A percentile compares a stretch with the other conserved stretches of the same genome.
phyloP scores from a whole-genome alignment of 2,888 invertebrate genomes.

The Charanyca ferruginea region DNA sequence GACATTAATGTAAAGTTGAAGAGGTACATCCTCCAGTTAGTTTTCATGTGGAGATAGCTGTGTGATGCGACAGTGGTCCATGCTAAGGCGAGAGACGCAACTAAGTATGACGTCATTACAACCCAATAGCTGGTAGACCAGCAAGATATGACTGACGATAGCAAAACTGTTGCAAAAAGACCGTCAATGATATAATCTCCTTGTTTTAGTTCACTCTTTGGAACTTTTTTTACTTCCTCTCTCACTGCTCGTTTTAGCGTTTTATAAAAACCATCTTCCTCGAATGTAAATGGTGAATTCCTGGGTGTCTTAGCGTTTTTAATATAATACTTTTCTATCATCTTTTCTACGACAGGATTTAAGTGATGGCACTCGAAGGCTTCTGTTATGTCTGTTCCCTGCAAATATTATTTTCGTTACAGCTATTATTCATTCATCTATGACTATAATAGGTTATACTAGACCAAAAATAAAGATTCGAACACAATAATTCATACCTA shows the following conservation, averaged over 20 bases:
- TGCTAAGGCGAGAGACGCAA: slow-evolving; percentile 88
- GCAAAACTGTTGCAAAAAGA: slow-evolving; percentile 78
- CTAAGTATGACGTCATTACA: slow-evolving; percentile 70
- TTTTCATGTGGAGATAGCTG: slow-evolving; percentile 94
- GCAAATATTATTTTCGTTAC: slow-evolving; percentile 3
- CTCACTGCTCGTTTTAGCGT: slow-evolving; percentile 92
- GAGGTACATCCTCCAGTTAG: slow-evolving; percentile 95
- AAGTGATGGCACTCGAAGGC: slow-evolving; percentile 91
- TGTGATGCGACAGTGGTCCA: slow-evolving; percentile 93
- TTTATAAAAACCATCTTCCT: slow-evolving; percentile 94
- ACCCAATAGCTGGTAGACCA: slow-evolving; percentile 75
- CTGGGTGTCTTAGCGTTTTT: slow-evolving; percentile 92
- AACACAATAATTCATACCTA: slow-evolving; percentile 3
- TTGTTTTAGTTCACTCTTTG: slow-evolving; percentile 67
- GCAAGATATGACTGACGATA: slow-evolving; percentile 74
- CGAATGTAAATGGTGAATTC: slow-evolving; percentile 94
- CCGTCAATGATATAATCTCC: slow-evolving; percentile 80
- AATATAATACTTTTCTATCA: slow-evolving; percentile 93
- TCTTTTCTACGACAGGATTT: slow-evolving; percentile 87
- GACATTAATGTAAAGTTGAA: slow-evolving; percentile 93
- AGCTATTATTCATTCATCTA: background rate
- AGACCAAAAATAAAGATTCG: slow-evolving; percentile 1
- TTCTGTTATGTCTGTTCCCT: slow-evolving; percentile 92
- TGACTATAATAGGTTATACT: background rate
- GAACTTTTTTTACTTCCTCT: slow-evolving; percentile 90